phyloP scores from a whole-genome alignment of 2,888 invertebrate species.

The Podotricha telesiphe region DNA sequence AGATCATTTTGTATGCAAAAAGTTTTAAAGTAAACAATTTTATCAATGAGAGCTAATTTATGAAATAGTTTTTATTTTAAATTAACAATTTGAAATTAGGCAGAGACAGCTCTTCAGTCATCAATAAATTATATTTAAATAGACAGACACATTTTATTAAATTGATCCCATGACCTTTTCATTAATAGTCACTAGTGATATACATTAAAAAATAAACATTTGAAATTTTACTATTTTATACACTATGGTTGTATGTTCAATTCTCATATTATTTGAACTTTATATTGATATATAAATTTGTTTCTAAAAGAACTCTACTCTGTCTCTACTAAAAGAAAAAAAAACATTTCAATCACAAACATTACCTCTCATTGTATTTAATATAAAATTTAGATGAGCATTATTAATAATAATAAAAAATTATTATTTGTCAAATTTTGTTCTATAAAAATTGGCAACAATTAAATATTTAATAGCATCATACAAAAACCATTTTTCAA shows the following conservation, averaged over 20 bases:
- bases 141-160: not conserved
- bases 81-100: too few species aligned
- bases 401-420: slow-evolving; percentile 45
- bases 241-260: too few species aligned
- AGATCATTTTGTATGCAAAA: slow-evolving; percentile 43
- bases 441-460: slow-evolving; percentile 70
- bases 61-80: not conserved
- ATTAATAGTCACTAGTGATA: not conserved
- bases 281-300: too few species aligned
- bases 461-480: slow-evolving; percentile 64
- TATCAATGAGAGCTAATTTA: slow-evolving; percentile 20
- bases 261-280: too few species aligned
- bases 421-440: slow-evolving; percentile 40
- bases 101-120: too few species aligned
- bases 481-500: slow-evolving; percentile 51
- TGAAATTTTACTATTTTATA: too few species aligned
- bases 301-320: too few species aligned
- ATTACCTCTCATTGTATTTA: slow-evolving; percentile 3
- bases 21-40: slow-evolving; percentile 34
- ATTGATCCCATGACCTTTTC: not conserved
- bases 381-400: slow-evolving; percentile 48
- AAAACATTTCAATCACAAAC: not conserved
- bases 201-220: too few species aligned
- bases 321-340: too few species aligned
- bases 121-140: not conserved